These are phyloP conservation scores for Platycnemis pennipes DNA, from an alignment of 2,888 invertebrate species.

Conservation along the genomic window DNA sequence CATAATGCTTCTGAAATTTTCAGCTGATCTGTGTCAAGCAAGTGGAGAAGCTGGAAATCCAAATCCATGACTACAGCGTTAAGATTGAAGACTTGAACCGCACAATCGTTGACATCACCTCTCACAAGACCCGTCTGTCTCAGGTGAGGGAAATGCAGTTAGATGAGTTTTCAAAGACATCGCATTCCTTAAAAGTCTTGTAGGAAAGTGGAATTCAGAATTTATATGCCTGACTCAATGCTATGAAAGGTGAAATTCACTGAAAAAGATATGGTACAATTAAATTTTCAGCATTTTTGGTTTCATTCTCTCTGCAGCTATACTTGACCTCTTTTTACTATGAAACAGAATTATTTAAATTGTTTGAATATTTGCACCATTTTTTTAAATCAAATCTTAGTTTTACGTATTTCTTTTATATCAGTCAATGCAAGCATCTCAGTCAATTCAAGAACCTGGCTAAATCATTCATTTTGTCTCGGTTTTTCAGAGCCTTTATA, in stretches of 20 bases:
- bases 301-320: no score
- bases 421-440: no score
- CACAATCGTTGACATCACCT: slow-evolving; percentile 98
- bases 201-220: not conserved
- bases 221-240: not conserved
- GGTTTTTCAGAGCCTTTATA: no score
- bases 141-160: slow-evolving; percentile 80
- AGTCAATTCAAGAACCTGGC: no score
- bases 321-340: no score
- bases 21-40: slow-evolving; percentile 87
- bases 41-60: slow-evolving; percentile 94
- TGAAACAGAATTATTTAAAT: no score
- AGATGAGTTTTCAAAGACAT: not conserved
- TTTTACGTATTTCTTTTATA: no score
- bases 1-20: slow-evolving; percentile 37
- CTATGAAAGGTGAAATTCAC: not conserved
- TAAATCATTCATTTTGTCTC: no score
- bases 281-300: no score
- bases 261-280: not conserved
- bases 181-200: not conserved
- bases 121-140: slow-evolving; percentile 96
- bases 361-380: not conserved
- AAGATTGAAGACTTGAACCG: slow-evolving; percentile 98
- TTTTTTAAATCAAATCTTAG: no score
- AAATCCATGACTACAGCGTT: slow-evolving; percentile 94